These are phyloP conservation scores for Mormyrus iriodes DNA, from an alignment of 2,113 vertebrate genomes.

Conservation along the genomic window DNA sequence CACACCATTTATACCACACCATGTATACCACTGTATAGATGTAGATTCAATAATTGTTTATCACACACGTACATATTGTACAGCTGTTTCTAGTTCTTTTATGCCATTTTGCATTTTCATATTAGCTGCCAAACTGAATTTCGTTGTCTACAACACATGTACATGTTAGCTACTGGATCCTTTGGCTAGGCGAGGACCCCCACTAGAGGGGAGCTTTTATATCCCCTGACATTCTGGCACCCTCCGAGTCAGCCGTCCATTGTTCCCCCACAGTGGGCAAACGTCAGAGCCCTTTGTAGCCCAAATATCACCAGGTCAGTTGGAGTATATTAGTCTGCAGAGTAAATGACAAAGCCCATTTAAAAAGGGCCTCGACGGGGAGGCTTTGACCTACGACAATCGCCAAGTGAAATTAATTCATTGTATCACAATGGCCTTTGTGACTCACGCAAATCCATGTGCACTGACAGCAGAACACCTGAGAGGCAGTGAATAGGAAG, in stretches of 20 bases:
- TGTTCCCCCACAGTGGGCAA: background rate
- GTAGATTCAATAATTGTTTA: too few relatives aligned
- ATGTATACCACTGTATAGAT: too few relatives aligned
- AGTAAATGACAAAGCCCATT: background rate
- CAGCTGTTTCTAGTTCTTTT: background rate
- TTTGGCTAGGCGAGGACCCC: background rate
- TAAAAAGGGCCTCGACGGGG: background rate
- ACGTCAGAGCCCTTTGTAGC: conserved; percentile 6
- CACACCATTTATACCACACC: background rate
- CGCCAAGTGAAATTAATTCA: background rate
- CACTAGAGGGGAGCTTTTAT: background rate
- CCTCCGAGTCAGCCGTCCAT: background rate
- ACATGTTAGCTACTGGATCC: background rate
- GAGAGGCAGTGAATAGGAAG: background rate
- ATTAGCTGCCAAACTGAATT: background rate
- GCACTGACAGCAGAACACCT: background rate
- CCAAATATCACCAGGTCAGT: background rate
- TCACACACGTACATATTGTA: background rate
- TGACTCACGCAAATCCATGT: background rate
- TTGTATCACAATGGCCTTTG: background rate
- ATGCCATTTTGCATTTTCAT: background rate
- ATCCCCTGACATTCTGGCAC: background rate
- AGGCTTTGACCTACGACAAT: background rate
- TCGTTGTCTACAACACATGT: background rate
- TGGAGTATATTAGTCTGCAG: background rate